These are phyloP conservation scores for Drosophila maculinotata DNA, from an alignment of 2,888 invertebrate species.

Conservation along the genomic window DNA sequence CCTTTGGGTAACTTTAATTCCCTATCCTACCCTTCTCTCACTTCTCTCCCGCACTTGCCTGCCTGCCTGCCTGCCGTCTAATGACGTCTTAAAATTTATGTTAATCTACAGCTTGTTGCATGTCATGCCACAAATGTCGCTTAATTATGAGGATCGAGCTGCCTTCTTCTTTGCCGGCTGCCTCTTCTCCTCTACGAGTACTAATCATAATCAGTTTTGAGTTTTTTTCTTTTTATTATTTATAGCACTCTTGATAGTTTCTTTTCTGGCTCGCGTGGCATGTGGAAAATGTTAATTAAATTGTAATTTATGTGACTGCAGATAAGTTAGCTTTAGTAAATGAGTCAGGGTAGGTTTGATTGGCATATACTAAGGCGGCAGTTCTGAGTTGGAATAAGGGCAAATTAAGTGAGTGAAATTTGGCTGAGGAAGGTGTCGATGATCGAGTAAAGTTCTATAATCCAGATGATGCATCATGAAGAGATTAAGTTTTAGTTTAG, in stretches of 20 bases:
- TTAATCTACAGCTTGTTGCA: conserved; percentile 74
- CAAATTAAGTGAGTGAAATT: background rate
- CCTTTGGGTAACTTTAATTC: conserved; percentile 12
- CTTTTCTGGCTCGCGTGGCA: conserved; percentile 47
- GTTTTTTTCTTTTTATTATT: conserved; percentile 55
- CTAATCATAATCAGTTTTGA: conserved; percentile 62
- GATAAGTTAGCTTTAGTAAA: conserved; percentile 43
- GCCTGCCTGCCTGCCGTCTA: conserved; percentile 12
- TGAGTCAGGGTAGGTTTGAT: conserved; percentile 25
- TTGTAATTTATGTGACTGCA: conserved; percentile 67
- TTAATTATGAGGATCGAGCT: conserved; percentile 74
- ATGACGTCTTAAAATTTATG: conserved; percentile 72
- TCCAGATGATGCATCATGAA: no score
- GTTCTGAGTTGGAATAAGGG: background rate
- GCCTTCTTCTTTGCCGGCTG: conserved; percentile 2
- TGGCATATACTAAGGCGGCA: background rate
- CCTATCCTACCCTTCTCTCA: background rate
- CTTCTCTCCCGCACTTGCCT: no score
- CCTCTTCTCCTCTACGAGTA: conserved; percentile 21
- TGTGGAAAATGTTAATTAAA: conserved; percentile 74
- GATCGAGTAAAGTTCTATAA: background rate
- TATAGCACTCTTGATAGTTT: conserved; percentile 60
- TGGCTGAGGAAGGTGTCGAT: conserved; percentile 9
- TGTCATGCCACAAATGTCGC: conserved; percentile 80
- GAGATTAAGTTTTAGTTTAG: no score